Percentiles rank a stretch among this genome's conserved stretches.
phyloP scores from a whole-genome alignment of 1,140 invertebrate species.

The Ceratitis capitata region DNA sequence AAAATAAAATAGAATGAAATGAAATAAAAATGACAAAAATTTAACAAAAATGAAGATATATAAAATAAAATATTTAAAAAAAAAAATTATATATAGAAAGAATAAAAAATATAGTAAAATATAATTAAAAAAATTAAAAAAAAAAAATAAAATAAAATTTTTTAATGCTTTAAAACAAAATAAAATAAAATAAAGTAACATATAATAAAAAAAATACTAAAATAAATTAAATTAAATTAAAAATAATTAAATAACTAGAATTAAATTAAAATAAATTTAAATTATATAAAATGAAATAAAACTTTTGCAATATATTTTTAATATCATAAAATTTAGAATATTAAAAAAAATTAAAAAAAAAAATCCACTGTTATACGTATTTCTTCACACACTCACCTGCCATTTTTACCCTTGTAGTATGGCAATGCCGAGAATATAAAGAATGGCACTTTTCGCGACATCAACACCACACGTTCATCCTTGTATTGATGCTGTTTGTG shows the following conservation, averaged over 20 bases:
- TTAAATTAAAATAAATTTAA: neutral
- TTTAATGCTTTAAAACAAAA: neutral
- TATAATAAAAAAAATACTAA: neutral
- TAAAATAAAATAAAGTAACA: neutral
- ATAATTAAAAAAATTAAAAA: neutral
- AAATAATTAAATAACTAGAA: neutral
- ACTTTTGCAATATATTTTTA: neutral
- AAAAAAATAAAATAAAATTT: neutral
- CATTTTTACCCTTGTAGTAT: conserved; percentile 76
- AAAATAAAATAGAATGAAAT: neutral
- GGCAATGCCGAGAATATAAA: conserved; percentile 85
- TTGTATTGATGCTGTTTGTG: conserved; percentile 58
- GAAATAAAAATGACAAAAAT: neutral
- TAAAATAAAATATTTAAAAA: neutral
- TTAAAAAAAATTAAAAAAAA: no score
- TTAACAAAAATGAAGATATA: no score
- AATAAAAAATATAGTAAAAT: neutral
- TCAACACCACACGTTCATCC: conserved; percentile 81
- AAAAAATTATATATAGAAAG: neutral
- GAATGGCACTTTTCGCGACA: conserved; percentile 78
- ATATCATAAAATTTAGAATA: no score
- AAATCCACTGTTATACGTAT: no score
- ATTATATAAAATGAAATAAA: neutral
- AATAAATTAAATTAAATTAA: neutral
- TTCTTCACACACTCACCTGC: conserved; percentile 69